A percentile compares a stretch with the other conserved stretches of the same genome.
Conservation (phyloP, 2,797 vertebrate genomes). For the Sciaenops ocellatus region DNA sequence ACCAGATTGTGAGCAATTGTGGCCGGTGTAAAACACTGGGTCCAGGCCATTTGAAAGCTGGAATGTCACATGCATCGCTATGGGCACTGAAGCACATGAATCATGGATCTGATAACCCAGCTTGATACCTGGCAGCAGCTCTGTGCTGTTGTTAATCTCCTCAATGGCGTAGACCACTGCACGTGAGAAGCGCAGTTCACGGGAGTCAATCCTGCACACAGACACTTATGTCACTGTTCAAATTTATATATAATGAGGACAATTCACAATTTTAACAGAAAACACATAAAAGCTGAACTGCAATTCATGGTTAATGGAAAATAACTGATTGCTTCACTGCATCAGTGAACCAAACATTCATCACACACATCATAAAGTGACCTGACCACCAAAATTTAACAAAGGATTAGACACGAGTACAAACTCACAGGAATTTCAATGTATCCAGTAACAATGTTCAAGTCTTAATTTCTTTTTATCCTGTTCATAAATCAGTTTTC, state of each 20-base stretch:
- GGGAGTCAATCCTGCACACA: constrained; percentile 1
- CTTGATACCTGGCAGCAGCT: constrained; percentile 1
- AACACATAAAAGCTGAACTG: not conserved
- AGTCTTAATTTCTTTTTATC: too few relatives aligned
- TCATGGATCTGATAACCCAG: not conserved
- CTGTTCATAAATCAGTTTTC: too few relatives aligned
- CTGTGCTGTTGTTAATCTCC: constrained; percentile 1
- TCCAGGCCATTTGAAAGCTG: too few relatives aligned
- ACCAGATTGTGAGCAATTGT: too few relatives aligned
- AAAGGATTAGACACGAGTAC: too few relatives aligned
- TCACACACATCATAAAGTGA: too few relatives aligned
- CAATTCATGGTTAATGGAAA: not conserved
- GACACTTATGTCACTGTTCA: not conserved
- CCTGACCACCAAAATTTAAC: too few relatives aligned
- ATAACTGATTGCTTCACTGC: not conserved
- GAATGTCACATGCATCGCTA: not conserved
- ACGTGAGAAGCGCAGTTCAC: not conserved
- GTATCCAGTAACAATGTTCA: too few relatives aligned
- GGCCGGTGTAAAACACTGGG: too few relatives aligned
- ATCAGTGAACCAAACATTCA: not conserved
- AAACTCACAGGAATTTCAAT: not conserved
- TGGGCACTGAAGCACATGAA: not conserved
- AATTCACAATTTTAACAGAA: not conserved
- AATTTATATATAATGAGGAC: too few relatives aligned
- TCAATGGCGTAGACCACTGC: not conserved